phyloP scores from a whole-genome alignment of 1,140 invertebrate genomes.

The Neuroterus valhalla region DNA sequence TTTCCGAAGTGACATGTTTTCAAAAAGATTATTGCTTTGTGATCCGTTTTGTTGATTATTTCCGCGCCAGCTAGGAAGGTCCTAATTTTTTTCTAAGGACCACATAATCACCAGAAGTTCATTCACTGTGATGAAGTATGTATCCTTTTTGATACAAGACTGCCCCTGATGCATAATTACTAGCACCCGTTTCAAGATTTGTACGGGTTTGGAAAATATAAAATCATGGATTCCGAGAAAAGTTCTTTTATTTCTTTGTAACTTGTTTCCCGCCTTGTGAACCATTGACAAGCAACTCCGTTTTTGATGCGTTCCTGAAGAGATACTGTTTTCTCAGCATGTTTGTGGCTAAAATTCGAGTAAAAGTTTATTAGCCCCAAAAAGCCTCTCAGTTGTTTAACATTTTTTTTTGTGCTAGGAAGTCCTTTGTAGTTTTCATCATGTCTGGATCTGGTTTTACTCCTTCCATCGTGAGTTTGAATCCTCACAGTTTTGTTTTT shows the following conservation, averaged over 20 bases:
- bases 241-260: too few relatives aligned
- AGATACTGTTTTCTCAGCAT: constrained; percentile 44
- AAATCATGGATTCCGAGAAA: too few relatives aligned
- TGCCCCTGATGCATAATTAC: too few relatives aligned
- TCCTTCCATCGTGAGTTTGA: constrained; percentile 40
- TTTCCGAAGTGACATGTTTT: constrained; percentile 37
- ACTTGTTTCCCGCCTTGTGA: too few relatives aligned
- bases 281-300: too few relatives aligned
- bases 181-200: too few relatives aligned
- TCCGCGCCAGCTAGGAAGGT: constrained; percentile 53
- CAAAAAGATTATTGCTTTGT: constrained; percentile 68
- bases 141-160: constrained; percentile 44
- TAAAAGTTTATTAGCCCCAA: too few relatives aligned
- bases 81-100: constrained; percentile 65
- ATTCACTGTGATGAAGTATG: constrained; percentile 49
- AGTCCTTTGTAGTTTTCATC: constrained; percentile 43
- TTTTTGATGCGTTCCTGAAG: constrained; percentile 45
- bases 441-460: constrained; percentile 48
- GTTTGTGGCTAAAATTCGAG: constrained; percentile 5
- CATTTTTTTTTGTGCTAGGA: constrained; percentile 44
- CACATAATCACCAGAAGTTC: constrained; percentile 70
- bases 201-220: too few relatives aligned
- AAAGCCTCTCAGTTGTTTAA: too few relatives aligned
- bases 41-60: constrained; percentile 64
- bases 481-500: too few relatives aligned